Base-by-base conservation (phyloP, 2,797 vertebrate genomes). In the Bovichtus variegatus region DNA sequence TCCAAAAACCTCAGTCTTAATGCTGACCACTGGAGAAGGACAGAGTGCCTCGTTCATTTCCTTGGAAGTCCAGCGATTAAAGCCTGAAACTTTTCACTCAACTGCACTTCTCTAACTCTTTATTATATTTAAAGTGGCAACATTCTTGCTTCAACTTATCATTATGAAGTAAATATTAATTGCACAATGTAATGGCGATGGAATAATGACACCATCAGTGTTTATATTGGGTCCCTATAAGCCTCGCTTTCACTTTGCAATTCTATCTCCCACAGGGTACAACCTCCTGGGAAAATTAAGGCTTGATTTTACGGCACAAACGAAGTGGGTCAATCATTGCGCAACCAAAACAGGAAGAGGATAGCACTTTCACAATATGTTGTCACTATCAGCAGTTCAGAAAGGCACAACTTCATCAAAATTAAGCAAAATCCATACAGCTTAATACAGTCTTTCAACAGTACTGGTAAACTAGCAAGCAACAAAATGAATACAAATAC, bases 1-100 rank as follows among this genome's bases (percentile, higher is more conserved):
- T 57, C 54, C 63, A 73, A 55, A 61, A 25, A 40, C 49, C 43
- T 15, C 61, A 60, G 47, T 61, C 55, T 69, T 50, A 68, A 74
- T 79, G 76, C 41, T 25, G 43, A 36, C 53, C 2, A 23, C 51
- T 53, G 61, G 12, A 71, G 53, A 53, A 46, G 54, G 68, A 62
- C 41, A 31, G 40, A 61, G 58, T 38, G 21, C 38, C 15, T 16
- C 31, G 55, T 15, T 65, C 10, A 78, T 72, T 78, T 72, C 71
- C 64, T 58, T 25, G 7, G 18, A 2, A 25, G 34, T 43, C n/a
- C 27, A 21, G 31, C 3, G 3, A 69, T 80, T 51, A 29, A 62
- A 50, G 16, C 16, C 16, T 13, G 15, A 40, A 61, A 40, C 31
- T 12, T 23, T 61, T 61, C 49, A 44, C 64, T 66, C 18, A 34